Evolutionary conservation across 1,140 invertebrate species (phyloP).

Genomic region (Nasonia vitripennis): DNA sequence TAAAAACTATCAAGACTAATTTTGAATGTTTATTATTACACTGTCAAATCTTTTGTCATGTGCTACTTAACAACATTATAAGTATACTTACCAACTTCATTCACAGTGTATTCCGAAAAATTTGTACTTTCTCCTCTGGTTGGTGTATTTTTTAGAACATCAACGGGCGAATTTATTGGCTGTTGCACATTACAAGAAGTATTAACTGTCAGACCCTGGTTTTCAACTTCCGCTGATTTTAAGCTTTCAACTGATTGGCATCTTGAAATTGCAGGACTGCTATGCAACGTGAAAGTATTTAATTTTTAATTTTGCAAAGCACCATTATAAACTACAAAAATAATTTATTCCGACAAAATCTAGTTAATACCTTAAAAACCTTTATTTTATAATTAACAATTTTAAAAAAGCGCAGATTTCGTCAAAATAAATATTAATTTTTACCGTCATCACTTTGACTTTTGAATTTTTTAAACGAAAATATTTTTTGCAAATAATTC

Average conservation of each 20-base stretch:
- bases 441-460: not conserved
- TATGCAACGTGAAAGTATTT: not conserved
- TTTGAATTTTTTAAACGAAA: not conserved
- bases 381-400: not conserved
- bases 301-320: not conserved
- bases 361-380: not conserved
- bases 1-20: too few relatives aligned
- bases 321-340: not conserved
- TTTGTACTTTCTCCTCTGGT: constrained; percentile 25
- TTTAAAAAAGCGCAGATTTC: not conserved
- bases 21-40: too few relatives aligned
- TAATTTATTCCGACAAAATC: not conserved
- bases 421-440: not conserved
- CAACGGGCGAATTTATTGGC: constrained; percentile 33
- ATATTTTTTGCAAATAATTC: not conserved
- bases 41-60: too few relatives aligned
- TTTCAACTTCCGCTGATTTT: constrained; percentile 23
- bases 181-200: not conserved
- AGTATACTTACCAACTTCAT: constrained; percentile 7
- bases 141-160: not conserved
- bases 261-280: not conserved
- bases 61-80: not conserved
- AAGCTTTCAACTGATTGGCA: not conserved
- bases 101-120: constrained; percentile 17
- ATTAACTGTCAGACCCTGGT: not conserved